Evolutionary conservation across 2,113 vertebrate species (phyloP).

Genomic region (Microcebus tavaratra): DNA sequence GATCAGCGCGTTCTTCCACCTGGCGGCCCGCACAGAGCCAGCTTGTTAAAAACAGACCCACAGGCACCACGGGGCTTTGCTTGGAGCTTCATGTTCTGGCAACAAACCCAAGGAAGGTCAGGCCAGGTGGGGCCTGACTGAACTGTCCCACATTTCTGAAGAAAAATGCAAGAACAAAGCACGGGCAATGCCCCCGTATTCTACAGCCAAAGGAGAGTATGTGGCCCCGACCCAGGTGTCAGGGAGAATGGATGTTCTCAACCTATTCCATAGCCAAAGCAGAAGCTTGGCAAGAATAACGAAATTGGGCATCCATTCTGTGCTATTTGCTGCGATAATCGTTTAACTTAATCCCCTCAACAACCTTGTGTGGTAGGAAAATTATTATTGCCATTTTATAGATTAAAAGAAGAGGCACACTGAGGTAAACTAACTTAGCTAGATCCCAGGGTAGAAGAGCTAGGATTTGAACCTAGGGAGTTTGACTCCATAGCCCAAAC

Average conservation of each 20-base stretch:
- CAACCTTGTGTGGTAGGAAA: neutral
- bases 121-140: neutral
- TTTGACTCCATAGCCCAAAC: neutral
- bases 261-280: neutral
- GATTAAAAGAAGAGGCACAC: neutral
- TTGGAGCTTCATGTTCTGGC: neutral
- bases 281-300: neutral
- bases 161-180: neutral
- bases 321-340: neutral
- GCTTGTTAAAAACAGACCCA: neutral
- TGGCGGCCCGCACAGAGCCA: neutral
- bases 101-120: neutral
- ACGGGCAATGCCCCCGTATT: neutral
- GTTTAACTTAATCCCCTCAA: neutral
- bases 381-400: neutral
- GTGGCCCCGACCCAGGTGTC: neutral
- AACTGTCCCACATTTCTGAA: slow-evolving; percentile 7
- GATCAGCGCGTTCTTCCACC: neutral
- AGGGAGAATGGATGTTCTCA: neutral
- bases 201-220: neutral
- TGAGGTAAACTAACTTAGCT: neutral
- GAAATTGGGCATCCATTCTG: neutral
- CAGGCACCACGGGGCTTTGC: neutral
- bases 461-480: neutral
- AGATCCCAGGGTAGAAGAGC: neutral